These are phyloP conservation scores for Peromyscus eremicus DNA, from an alignment of 2,797 vertebrate species.

Conservation along the genomic window DNA sequence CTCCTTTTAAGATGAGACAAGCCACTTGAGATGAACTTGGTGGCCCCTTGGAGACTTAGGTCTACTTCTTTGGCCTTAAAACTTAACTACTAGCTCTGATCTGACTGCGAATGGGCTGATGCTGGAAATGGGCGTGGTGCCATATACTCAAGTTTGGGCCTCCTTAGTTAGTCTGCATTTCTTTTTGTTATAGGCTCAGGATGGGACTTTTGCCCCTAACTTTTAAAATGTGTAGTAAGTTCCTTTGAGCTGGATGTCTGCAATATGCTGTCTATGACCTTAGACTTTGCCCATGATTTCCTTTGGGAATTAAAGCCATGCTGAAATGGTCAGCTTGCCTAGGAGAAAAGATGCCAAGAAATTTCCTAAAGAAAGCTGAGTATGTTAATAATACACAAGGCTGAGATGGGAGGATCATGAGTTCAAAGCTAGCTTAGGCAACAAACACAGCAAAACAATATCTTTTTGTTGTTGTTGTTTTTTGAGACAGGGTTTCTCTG, in stretches of 20 bases:
- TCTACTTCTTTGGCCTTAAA: not conserved
- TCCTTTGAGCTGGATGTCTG: not conserved
- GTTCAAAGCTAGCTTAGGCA: not conserved
- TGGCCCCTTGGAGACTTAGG: not conserved
- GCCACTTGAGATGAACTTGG: not conserved
- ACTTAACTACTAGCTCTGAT: not conserved
- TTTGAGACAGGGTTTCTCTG: no score
- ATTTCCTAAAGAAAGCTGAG: not conserved
- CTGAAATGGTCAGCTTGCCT: not conserved
- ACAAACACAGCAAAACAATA: not conserved
- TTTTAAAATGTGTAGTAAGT: not conserved
- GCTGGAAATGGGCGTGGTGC: not conserved
- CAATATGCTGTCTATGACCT: not conserved
- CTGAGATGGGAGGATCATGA: not conserved
- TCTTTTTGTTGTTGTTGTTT: not conserved
- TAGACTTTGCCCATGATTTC: constrained; percentile 18
- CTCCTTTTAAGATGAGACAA: not conserved
- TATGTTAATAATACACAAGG: not conserved
- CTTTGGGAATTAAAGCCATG: not conserved
- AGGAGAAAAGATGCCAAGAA: constrained; percentile 6
- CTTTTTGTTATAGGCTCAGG: not conserved
- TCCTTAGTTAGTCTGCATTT: not conserved
- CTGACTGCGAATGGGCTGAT: not conserved
- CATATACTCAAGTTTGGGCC: not conserved
- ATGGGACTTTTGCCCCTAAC: not conserved